Conservation (phyloP, 2,888 invertebrate species). For the Parnassius mnemosyne region DNA sequence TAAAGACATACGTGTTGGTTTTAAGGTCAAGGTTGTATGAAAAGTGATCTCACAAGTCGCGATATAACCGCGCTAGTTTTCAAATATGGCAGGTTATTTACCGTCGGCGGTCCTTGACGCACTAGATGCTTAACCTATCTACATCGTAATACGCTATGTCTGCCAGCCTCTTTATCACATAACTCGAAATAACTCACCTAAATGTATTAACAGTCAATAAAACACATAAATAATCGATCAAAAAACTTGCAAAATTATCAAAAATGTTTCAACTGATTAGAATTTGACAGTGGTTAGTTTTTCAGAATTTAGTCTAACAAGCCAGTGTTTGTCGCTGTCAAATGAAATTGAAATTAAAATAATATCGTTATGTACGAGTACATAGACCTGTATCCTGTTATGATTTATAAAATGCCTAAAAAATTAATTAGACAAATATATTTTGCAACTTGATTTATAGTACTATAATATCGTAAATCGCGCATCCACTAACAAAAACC, state of each 20-base stretch:
- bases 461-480: no score
- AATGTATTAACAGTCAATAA: conserved; percentile 13
- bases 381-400: not conserved
- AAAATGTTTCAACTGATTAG: conserved; percentile 24
- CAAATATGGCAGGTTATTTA: conserved; percentile 24
- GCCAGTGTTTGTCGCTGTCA: conserved; percentile 7
- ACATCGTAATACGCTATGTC: not conserved
- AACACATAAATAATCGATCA: conserved; percentile 22
- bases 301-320: conserved; percentile 7
- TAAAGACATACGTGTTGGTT: no score
- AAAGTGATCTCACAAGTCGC: conserved; percentile 21
- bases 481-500: no score
- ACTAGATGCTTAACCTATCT: not conserved
- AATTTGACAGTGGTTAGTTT: conserved; percentile 21
- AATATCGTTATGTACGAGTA: not conserved
- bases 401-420: no score
- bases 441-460: no score
- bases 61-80: conserved; percentile 15
- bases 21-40: conserved; percentile 14
- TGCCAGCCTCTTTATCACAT: conserved; percentile 8
- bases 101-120: conserved; percentile 12
- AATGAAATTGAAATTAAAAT: no score
- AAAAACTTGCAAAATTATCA: conserved; percentile 28
- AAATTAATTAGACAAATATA: no score
- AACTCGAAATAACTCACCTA: conserved; percentile 15